Evolutionary conservation across 2,888 invertebrate species (phyloP).

Genomic region (Apodemia mormo): DNA sequence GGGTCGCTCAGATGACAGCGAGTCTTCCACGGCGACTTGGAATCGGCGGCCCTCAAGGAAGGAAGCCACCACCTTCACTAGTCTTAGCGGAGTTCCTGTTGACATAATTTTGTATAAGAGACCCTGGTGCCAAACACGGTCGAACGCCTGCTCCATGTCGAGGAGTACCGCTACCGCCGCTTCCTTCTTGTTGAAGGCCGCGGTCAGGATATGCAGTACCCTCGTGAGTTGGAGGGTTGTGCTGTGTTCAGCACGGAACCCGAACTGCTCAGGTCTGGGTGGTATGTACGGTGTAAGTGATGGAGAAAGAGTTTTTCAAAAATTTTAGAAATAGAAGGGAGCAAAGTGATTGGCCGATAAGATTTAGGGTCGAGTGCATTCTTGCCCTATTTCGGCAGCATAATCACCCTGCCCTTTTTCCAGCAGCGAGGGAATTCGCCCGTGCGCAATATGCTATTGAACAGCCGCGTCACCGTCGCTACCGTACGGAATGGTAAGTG

Average conservation of each 20-base stretch:
- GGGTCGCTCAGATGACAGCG: neutral
- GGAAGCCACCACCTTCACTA: neutral
- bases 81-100: neutral
- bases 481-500: slow-evolving; percentile 23
- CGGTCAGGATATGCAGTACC: slow-evolving; percentile 35
- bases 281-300: slow-evolving; percentile 7
- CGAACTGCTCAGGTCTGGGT: slow-evolving; percentile 36
- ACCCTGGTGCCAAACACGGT: slow-evolving; percentile 34
- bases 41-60: neutral
- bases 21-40: neutral
- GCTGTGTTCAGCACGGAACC: slow-evolving; percentile 36
- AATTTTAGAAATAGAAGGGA: slow-evolving; percentile 32
- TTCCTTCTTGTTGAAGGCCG: no score
- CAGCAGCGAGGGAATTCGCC: slow-evolving; percentile 22
- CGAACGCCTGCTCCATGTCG: no score
- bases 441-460: slow-evolving; percentile 29
- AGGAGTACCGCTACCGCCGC: no score
- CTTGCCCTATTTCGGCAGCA: slow-evolving; percentile 40
- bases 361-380: slow-evolving; percentile 19
- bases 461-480: slow-evolving; percentile 28
- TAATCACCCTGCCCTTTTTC: slow-evolving; percentile 35
- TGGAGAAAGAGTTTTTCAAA: slow-evolving; percentile 37
- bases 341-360: slow-evolving; percentile 33
- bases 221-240: slow-evolving; percentile 42
- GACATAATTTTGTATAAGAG: slow-evolving; percentile 23